Percentiles rank a stretch among this genome's conserved stretches.
These are phyloP conservation scores for Brachypteracias leptosomus DNA, from an alignment of 2,113 vertebrate species.

Conservation along the genomic window DNA sequence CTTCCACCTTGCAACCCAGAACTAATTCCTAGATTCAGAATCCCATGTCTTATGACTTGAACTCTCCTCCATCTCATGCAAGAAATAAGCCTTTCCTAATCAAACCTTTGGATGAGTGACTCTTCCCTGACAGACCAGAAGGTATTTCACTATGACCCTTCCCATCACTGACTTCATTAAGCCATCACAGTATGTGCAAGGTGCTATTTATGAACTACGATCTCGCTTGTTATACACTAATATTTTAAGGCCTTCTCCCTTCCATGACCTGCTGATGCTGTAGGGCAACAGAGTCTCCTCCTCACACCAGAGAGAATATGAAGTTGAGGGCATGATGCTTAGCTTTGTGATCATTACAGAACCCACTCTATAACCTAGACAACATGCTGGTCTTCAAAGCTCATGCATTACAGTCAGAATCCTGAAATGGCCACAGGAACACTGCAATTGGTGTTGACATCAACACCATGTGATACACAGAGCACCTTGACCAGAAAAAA, in stretches of 20 bases:
- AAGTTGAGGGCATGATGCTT: neutral
- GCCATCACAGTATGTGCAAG: neutral
- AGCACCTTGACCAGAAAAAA: neutral
- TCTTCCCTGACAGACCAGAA: neutral
- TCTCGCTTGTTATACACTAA: neutral
- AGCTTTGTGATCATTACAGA: neutral
- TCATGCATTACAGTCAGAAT: neutral
- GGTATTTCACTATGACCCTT: neutral
- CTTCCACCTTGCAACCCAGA: neutral
- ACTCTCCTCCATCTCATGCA: neutral
- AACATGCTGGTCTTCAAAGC: neutral
- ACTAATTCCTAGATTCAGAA: neutral
- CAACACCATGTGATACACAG: neutral
- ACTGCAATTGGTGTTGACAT: neutral
- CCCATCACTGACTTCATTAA: neutral
- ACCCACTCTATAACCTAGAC: neutral
- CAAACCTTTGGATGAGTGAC: neutral
- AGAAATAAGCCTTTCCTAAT: neutral
- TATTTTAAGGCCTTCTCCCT: neutral
- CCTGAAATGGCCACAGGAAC: neutral
- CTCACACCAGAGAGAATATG: neutral
- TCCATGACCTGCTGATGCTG: neutral
- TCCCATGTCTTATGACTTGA: neutral
- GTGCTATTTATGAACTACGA: neutral
- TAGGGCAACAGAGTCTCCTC: neutral